Evolutionary conservation across 1,140 invertebrate species (phyloP), one percentile per base, ranked within the genome.

Genomic region (Tetramorium simillimum): DNA sequence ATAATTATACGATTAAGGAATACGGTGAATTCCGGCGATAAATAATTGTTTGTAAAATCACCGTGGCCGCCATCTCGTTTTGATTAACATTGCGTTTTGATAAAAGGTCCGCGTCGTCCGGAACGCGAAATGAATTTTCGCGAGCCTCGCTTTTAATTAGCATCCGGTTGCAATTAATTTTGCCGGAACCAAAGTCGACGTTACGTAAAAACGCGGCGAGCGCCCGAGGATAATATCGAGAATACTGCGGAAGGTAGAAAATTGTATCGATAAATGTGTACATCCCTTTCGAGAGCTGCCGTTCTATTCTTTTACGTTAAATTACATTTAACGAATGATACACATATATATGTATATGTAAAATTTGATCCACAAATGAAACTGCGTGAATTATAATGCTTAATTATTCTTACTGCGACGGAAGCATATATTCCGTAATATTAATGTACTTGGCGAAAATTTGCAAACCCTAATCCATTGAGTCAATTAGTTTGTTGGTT

Each of bases 71-170:
- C 67, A 21, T 72, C 18, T 84, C 80, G 40, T 75, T 60, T 46
- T 49, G 80, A 60, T 82, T 49, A 43, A 81, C 37, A 16, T 43
- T 21, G 43, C 67, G 40, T 73, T 58, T 58, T 60, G 80, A 60
- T 82, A 60, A 56, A 81, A 60, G 24, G 65, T 3, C 10, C 37
- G 16, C 18, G 78, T 33, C 33, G n/a, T 3, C 9, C 40, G 28
- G 33, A 21, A 63, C 33, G 84, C 37, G 49, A 63, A 80, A 85
- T 78, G 73, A 85, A 85, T 85, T 80, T 78, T 85, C 60, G 46
- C 33, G 46, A 60, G 58, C 10, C 67, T 82, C 53, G 51, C 24
- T 60, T 84, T 84, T 84, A 84, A 75, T 84, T 84, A 84, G 53
- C 53, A 84, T 84, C 60, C 37, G 51, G 62, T 85, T 40, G 33